phyloP scores from a whole-genome alignment of 2,888 invertebrate species.

The Trichogramma evanescens region DNA sequence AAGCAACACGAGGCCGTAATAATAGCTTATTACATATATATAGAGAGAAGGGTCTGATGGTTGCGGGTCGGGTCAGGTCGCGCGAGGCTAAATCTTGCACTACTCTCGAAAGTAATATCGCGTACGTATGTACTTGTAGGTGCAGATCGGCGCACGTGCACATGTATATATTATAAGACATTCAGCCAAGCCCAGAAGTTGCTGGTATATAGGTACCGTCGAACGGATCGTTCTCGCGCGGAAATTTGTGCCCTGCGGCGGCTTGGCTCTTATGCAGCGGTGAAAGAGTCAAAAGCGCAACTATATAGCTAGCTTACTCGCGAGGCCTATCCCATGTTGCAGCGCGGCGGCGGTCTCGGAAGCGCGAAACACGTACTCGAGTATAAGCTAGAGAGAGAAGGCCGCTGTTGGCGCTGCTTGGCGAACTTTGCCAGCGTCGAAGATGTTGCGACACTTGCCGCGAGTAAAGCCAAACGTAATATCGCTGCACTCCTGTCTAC shows the following conservation, averaged over 20 bases:
- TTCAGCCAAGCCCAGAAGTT: no score
- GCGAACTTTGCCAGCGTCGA: no score
- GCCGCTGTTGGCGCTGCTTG: neutral
- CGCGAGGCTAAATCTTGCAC: neutral
- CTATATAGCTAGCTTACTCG: no score
- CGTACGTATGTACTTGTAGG: neutral
- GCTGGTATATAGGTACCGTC: no score
- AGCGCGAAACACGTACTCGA: neutral
- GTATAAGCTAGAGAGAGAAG: neutral
- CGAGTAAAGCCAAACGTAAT: no score
- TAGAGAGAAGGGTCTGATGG: neutral
- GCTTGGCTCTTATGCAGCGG: neutral
- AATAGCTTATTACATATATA: no score
- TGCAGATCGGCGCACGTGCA: neutral
- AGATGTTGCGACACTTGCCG: neutral
- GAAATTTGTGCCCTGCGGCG: neutral
- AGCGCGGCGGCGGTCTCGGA: neutral
- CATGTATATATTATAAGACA: neutral
- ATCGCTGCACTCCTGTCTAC: no score
- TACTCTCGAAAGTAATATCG: neutral
- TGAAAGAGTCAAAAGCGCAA: conserved; percentile 2
- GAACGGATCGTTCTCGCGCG: no score
- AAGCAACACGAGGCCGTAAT: no score
- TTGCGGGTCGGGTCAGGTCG: neutral
- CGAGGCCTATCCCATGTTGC: neutral